These are phyloP conservation scores for Diabrotica undecimpunctata DNA, from an alignment of 1,140 invertebrate species.

Conservation along the genomic window DNA sequence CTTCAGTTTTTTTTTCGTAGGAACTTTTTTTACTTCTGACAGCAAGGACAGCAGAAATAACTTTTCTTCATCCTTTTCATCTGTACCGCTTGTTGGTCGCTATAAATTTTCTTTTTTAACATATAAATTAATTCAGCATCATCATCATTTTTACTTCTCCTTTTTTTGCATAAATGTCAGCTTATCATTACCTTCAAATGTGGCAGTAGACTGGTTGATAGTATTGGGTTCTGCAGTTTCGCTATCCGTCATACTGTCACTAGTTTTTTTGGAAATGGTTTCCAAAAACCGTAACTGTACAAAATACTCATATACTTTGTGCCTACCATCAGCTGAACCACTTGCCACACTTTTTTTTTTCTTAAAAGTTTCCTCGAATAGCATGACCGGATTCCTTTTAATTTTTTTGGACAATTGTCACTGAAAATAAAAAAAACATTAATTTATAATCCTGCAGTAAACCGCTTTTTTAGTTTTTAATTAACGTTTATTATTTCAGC, in stretches of 20 bases:
- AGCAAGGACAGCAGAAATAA: too few relatives aligned
- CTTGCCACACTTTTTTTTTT: too few relatives aligned
- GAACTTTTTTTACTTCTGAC: too few relatives aligned
- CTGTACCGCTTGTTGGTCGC: background rate
- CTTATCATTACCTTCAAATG: background rate
- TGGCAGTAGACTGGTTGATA: background rate
- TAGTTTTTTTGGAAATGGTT: background rate
- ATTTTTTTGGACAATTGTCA: too few relatives aligned
- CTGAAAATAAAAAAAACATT: background rate
- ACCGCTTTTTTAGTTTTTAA: too few relatives aligned
- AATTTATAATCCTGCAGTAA: background rate
- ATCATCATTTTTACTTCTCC: slow-evolving; percentile 4
- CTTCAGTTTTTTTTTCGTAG: too few relatives aligned
- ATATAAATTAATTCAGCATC: slow-evolving; percentile 5
- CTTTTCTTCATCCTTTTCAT: background rate
- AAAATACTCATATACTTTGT: too few relatives aligned
- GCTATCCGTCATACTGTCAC: background rate
- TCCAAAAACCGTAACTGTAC: background rate
- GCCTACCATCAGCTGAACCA: too few relatives aligned
- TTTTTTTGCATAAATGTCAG: slow-evolving; percentile 7
- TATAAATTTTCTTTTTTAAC: background rate
- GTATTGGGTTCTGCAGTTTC: background rate
- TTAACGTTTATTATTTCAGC: background rate
- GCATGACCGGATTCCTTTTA: too few relatives aligned
- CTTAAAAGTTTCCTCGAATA: too few relatives aligned